These are phyloP conservation scores for Eupithecia vulgata DNA, from an alignment of 2,888 invertebrate genomes.

Conservation along the genomic window DNA sequence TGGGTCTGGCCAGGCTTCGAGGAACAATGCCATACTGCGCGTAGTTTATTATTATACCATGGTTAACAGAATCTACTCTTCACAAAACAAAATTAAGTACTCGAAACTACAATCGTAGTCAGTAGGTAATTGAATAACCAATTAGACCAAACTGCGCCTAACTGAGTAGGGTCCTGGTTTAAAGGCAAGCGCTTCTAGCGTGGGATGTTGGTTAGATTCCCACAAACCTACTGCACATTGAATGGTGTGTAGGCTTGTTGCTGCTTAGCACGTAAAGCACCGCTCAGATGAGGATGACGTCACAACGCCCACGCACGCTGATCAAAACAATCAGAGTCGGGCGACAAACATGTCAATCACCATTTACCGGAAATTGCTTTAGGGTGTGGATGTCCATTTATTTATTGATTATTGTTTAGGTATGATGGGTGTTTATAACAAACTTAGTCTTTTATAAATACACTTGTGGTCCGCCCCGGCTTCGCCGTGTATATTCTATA, in stretches of 20 bases:
- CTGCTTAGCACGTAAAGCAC: background rate
- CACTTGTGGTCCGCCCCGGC: no score
- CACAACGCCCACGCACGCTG: background rate
- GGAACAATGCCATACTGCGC: background rate
- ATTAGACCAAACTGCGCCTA: background rate
- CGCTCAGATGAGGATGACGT: slow-evolving; percentile 2
- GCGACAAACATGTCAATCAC: slow-evolving; percentile 27
- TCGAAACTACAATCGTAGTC: background rate
- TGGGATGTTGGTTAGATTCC: background rate
- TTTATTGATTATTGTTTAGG: background rate
- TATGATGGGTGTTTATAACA: background rate
- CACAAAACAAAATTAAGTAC: background rate
- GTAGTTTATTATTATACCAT: background rate
- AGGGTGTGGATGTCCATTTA: background rate
- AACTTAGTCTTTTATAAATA: background rate
- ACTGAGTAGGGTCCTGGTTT: background rate
- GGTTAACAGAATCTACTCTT: background rate
- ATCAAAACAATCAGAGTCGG: slow-evolving; percentile 13
- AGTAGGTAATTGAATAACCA: background rate
- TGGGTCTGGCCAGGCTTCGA: background rate
- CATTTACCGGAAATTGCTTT: slow-evolving; percentile 30
- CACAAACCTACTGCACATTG: background rate
- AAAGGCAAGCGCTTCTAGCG: background rate
- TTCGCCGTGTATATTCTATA: no score
- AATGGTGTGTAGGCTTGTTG: background rate